Conservation (phyloP, 2,113 vertebrate genomes). For the Manacus vitellinus region DNA sequence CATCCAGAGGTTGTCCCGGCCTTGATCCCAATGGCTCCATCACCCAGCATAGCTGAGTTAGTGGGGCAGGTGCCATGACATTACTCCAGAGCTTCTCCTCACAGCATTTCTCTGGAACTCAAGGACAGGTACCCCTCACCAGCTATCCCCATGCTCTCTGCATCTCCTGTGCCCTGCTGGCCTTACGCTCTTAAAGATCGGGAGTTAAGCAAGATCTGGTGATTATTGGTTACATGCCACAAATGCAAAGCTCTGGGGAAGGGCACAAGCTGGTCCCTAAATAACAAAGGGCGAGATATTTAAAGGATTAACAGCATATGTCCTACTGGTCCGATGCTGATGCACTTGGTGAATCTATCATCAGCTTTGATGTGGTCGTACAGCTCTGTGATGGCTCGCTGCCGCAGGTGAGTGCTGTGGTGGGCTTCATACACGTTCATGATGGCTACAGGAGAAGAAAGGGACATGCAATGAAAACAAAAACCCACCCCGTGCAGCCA, state of each 20-base stretch:
- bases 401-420: slow-evolving; percentile 81
- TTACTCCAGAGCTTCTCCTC: neutral
- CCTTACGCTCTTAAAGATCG: neutral
- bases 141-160: neutral
- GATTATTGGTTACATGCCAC: neutral
- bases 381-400: slow-evolving; percentile 76
- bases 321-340: slow-evolving; percentile 92
- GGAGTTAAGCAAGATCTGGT: neutral
- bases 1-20: rapidly evolving
- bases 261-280: neutral
- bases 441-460: slow-evolving; percentile 71
- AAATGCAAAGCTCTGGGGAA: neutral
- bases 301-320: neutral
- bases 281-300: neutral
- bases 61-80: neutral
- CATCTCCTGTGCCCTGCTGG: neutral
- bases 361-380: slow-evolving; percentile 91
- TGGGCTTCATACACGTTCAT: slow-evolving; percentile 89
- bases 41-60: neutral
- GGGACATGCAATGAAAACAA: neutral
- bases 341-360: slow-evolving; percentile 89
- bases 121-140: neutral
- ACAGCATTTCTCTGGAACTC: neutral
- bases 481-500: neutral
- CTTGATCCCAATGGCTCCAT: neutral